Evolutionary conservation across 2,797 vertebrate genomes (phyloP), one percentile per base, ranked within the genome.

Genomic region (Sciurus carolinensis): DNA sequence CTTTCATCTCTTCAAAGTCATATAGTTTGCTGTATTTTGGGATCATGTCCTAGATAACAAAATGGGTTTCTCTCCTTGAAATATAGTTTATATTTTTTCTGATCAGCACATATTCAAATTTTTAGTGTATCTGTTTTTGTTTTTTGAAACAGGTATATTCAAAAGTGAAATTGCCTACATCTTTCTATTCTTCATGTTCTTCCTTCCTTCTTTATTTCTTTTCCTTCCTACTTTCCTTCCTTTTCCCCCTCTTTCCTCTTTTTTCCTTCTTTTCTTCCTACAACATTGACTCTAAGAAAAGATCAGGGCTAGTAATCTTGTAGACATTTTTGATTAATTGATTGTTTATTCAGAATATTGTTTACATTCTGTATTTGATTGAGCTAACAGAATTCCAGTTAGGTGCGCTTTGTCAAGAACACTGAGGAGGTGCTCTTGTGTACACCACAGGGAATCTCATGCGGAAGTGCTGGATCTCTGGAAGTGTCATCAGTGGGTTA

Each of bases 391-490:
- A 36, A 89, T 83, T 88, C 10, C 59, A 75, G 9, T 33, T 67
- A 10, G n/a, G 11, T 79, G 30, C 28, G 26, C 28, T 73, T 77
- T 36, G 36, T 39, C 54, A 80, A 62, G 22, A 84, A 50, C 42
- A 67, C 50, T 73, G 64, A 39, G 92, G 36, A 86, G 20, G 14
- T 30, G 15, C 69, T 67, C 44, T 1, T 79, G 7, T 67, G 15
- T 11, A 14, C 1, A 24, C 1, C 7, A 14, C 12, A 36, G 0
- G 13, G 1, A 0, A 0, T 36, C 20, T 64, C 52, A 67, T 39
- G 76, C 26, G 36, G 47, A 95, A 66, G 5, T 22, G 33, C 6
- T 52, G 28, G 50, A 36, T 24, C 3, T 71, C 39, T 62, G 22
- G 8, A 20, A 57, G 8, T 88, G 57, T 82, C 18, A 30, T 59